phyloP scores from a whole-genome alignment of 2,113 vertebrate species.

The Melanerpes formicivorus region DNA sequence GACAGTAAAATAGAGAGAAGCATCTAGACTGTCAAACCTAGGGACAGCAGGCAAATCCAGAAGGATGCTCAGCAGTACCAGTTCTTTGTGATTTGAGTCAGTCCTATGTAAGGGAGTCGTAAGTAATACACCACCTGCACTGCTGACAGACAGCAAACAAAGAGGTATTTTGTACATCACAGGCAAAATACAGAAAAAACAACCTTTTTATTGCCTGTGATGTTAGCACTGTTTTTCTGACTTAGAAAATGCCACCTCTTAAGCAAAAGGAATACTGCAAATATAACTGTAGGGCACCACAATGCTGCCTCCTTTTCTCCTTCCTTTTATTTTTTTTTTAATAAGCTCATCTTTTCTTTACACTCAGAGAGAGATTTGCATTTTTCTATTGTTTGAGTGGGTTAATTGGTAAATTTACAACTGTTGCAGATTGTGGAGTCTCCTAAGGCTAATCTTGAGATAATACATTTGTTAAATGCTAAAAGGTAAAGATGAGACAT shows the following conservation, averaged over 20 bases:
- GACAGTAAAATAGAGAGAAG: background rate
- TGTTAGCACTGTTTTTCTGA: background rate
- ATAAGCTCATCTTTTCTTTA: background rate
- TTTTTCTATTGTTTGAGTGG: background rate
- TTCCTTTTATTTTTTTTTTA: background rate
- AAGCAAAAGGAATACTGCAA: background rate
- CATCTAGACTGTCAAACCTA: background rate
- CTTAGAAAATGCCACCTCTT: background rate
- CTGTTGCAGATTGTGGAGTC: background rate
- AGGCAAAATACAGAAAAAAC: background rate
- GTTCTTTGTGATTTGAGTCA: background rate
- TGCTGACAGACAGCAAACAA: background rate
- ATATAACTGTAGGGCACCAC: background rate
- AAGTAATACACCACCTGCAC: background rate
- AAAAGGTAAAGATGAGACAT: background rate
- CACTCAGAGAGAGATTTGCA: background rate
- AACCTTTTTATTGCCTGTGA: background rate
- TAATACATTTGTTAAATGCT: background rate
- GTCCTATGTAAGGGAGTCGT: background rate
- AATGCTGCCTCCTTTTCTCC: background rate
- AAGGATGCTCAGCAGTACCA: background rate
- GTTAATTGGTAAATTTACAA: background rate
- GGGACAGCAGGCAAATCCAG: background rate
- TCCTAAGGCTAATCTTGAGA: background rate
- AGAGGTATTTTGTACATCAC: background rate